phyloP scores from a whole-genome alignment of 2,113 vertebrate genomes.

The Microcebus lehilahytsara region DNA sequence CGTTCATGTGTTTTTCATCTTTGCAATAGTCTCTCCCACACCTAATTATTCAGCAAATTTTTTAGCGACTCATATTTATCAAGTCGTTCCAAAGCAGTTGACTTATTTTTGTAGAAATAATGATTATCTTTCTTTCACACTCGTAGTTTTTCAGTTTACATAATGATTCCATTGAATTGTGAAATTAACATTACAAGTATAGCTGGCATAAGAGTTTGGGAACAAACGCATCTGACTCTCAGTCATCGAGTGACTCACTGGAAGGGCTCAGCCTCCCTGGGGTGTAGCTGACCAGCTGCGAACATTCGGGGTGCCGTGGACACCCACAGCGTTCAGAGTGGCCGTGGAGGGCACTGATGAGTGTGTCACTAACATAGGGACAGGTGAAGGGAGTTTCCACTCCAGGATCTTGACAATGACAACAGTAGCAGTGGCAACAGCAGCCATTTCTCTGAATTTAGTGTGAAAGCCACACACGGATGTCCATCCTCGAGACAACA shows the following conservation, averaged over 20 bases:
- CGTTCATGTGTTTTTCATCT: no score
- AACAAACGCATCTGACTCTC: not conserved
- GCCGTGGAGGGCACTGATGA: fast-evolving
- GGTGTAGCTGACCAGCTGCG: no score
- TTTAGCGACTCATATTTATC: not conserved
- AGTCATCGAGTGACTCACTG: not conserved
- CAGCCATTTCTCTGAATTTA: not conserved
- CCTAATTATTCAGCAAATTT: no score
- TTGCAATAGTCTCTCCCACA: no score
- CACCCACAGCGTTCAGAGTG: fast-evolving
- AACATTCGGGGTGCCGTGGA: not conserved
- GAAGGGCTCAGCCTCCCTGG: not conserved
- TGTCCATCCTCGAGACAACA: not conserved
- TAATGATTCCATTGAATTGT: not conserved
- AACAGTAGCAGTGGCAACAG: fast-evolving
- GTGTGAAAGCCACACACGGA: not conserved
- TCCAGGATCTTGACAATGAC: fast-evolving
- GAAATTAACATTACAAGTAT: not conserved
- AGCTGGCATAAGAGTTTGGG: not conserved
- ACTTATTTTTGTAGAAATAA: not conserved
- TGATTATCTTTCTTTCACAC: not conserved
- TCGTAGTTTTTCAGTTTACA: not conserved
- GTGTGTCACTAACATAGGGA: fast-evolving
- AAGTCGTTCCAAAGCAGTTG: not conserved
- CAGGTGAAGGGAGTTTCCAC: not conserved